Evolutionary conservation across 1,140 invertebrate genomes (phyloP), one percentile per base, ranked within the genome.

Genomic region (Episyrphus balteatus): DNA sequence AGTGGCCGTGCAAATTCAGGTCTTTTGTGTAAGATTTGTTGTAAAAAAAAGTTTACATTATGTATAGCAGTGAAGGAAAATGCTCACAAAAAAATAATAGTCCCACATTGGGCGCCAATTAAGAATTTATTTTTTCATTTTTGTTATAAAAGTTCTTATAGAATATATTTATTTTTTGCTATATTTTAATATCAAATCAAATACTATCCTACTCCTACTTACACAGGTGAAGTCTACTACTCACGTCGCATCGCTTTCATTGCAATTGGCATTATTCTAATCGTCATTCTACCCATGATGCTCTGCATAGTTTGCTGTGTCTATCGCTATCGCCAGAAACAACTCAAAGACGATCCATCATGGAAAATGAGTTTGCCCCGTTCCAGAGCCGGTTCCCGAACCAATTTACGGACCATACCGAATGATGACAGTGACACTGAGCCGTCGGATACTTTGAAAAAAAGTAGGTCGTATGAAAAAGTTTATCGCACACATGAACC

Each of bases 401-500:
- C 74, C 44, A 77, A 76, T 53, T 62, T 78, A 49, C 52, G 66
- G 2, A 51, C 51, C 1, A n/a, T 68, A 36, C 51, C 45, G 34
- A 52, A 56, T 18, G 62, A 65, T 44, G 62, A 63, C 53, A 62
- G 61, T 56, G 66, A 63, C 54, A 69, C 63, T 33, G 57, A 61
- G 48, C 55, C 59, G 26, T 46, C 48, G 45, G 62, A 58, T 49
- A 60, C 64, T 13, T 49, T 72, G 17, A 82, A 78, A 69, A 83
- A 82, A 62, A 73, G 75, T 51, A 72, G 78, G 47, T 78, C 69
- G 54, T 89, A 88, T 62, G 86, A 90, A 59, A 81, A 78, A 59
- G 79, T 81, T 49, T 91, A 91, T 70, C 72, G 79, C 51, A 91
- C 87, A 11, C 74, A 88, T 59, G 87, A 91, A 73, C 87, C 87